These are phyloP conservation scores for Crotalus helleri DNA, from an alignment of 2,113 vertebrate species.

Conservation along the genomic window DNA sequence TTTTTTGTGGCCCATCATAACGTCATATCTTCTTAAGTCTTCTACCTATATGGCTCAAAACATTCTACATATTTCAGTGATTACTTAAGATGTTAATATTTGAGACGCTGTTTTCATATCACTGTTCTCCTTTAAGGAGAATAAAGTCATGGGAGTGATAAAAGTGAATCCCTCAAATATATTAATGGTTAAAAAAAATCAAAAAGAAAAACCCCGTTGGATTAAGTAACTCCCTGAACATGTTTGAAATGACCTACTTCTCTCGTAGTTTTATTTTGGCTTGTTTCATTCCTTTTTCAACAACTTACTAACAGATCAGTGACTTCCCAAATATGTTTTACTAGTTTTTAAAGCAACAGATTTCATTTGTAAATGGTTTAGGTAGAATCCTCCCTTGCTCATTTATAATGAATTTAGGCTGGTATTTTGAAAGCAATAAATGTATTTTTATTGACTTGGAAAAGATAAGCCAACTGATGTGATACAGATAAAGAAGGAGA, in stretches of 20 bases:
- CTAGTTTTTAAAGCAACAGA: constrained; percentile 10
- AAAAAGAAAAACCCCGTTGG: background rate
- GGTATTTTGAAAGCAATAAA: constrained; percentile 40
- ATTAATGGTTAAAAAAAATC: background rate
- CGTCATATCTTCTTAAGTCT: background rate
- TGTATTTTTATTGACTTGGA: constrained; percentile 35
- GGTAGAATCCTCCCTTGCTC: constrained; percentile 47
- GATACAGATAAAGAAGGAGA: background rate
- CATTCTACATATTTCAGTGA: background rate
- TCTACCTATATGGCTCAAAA: background rate
- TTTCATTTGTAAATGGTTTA: constrained; percentile 50
- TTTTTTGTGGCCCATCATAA: background rate
- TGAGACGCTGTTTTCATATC: background rate
- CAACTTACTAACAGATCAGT: constrained; percentile 25
- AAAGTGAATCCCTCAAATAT: constrained; percentile 18
- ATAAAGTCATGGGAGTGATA: background rate
- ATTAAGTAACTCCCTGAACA: background rate
- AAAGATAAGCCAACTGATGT: background rate
- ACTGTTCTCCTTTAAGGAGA: constrained; percentile 12
- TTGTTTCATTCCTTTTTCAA: background rate
- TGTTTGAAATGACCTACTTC: constrained; percentile 12
- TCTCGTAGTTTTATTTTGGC: background rate
- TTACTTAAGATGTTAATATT: background rate
- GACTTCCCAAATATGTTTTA: constrained; percentile 25
- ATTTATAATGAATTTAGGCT: constrained; percentile 47